Base-by-base conservation (phyloP, 2,888 invertebrate genomes). In the Elegia similella region DNA sequence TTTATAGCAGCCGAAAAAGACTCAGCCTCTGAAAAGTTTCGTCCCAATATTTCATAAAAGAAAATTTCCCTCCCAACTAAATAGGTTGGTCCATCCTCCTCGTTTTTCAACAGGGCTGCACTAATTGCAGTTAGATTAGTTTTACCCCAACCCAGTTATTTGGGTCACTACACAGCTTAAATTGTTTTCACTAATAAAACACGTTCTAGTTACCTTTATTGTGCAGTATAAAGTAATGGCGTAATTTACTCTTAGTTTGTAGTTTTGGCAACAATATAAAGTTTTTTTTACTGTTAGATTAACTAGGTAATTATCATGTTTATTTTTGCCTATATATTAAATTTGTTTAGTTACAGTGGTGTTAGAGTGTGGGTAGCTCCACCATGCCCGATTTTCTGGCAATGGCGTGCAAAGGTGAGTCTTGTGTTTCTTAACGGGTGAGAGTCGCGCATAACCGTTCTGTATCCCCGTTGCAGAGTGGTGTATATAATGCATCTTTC, bases 41-140 rank as follows among this genome's bases (percentile, higher is more conserved):
- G 42, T 13, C 42, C 8, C 7, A 16, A 48, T 42, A 17, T 54
- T 23, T n/a, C 29, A 34, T 23, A 46, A 15, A 52, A 34, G 23
- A 50, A 30, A 56, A 42, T 47, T 38, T 8, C 47, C 15, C 13
- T 29, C 42, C 10, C 48, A 48, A 48, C 38, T 56, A 48, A 48
- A 34, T 48, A 29, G 42, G 38, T 23, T 10, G 48, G 13, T 38
- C 42, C 56, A 38, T 48, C 43, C 52, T 42, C 16, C 48, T 48
- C 48, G 56, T 56, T 56, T 56, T 56, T 56, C 48, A 56, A 56
- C 56, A 42, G 56, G 48, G 42, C 34, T 47, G 46, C 56, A 56
- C 56, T 56, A 56, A 56, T 56, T 56, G 56, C 56, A 48, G 56
- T 56, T 56, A 56, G 56, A 56, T 56, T 56, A 56, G 56, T 56